Evolutionary conservation across 2,113 vertebrate species (phyloP).

Genomic region (Plotosus lineatus): DNA sequence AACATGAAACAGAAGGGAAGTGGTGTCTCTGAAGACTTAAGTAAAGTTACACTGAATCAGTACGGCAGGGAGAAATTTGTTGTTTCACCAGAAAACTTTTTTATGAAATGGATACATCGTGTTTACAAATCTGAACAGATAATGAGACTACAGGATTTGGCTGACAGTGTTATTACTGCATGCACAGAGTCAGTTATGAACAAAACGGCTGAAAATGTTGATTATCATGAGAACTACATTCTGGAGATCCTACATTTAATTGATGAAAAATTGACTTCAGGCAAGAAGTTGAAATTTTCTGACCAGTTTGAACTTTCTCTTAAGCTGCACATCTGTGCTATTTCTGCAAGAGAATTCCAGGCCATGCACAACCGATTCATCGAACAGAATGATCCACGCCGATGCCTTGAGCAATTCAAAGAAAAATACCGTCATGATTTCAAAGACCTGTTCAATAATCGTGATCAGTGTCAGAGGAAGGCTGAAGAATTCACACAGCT

Average conservation of each 20-base stretch:
- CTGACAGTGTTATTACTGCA: constrained; percentile 7
- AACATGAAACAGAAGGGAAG: constrained; percentile 48
- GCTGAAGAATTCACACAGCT: constrained; percentile 59
- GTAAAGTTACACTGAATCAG: fast-evolving
- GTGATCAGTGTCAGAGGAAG: constrained; percentile 66
- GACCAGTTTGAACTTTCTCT: constrained; percentile 54
- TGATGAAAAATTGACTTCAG: background rate
- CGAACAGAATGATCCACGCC: constrained; percentile 53
- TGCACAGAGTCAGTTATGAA: background rate
- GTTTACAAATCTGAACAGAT: fast-evolving
- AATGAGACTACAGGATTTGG: fast-evolving
- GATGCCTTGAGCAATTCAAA: constrained; percentile 49
- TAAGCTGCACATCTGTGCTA: constrained; percentile 65
- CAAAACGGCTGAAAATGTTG: fast-evolving
- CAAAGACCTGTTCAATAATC: constrained; percentile 59
- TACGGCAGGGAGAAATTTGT: constrained; percentile 22
- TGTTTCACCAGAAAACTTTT: fast-evolving
- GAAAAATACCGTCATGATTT: constrained; percentile 47
- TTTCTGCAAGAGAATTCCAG: constrained; percentile 53
- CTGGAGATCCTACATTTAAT: constrained; percentile 58
- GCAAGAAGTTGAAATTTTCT: fast-evolving
- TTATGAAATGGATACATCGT: fast-evolving
- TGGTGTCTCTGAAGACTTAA: constrained; percentile 6
- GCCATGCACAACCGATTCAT: constrained; percentile 59
- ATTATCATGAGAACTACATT: constrained; percentile 62